Evolutionary conservation across 2,113 vertebrate genomes (phyloP), one percentile per base, ranked within the genome.

Genomic region (Apodemus sylvaticus): DNA sequence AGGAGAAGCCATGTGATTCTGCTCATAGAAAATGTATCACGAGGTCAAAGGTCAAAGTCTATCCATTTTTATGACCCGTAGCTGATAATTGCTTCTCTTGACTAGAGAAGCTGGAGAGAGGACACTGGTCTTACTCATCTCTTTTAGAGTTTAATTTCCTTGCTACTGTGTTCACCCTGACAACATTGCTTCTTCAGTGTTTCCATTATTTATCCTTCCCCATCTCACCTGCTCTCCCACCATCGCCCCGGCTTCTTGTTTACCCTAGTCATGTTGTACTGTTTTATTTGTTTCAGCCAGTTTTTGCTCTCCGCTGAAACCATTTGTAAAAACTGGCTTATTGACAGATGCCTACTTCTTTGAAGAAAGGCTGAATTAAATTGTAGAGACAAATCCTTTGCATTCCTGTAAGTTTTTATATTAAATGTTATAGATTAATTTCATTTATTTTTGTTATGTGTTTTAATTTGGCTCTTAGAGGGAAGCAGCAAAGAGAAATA

Each of bases 101-200:
- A 62, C 78, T 58, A 71, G 58, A 97, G 62, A 74, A 93, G 1
- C 48, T 85, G n/a, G 42, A 62, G 45, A 92, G 60, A 62, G 39
- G 94, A 62, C 66, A 22, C 48, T 36, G 11, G 73, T 22, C 29
- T 71, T 86, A 82, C 42, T 58, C n/a, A 62, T 9, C 51, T 85
- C 31, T 82, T 77, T 89, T 77, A 13, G 12, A 96, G 78, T 97
- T 96, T 95, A 94, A 94, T 94, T 95, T 97, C 55, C 85, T 93
- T 82, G 29, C 31, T 89, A n/a, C 83, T 91, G 78, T 17, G 64
- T 71, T 92, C 55, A 76, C 22, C 94, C n/a, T 7, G 34, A 0
- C 93, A 94, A 70, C 81, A 89, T 70, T 96, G 95, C 77, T 94
- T 94, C 76, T 78, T 94, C 66, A 87, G 79, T 26, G 0, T 86